Conservation (phyloP, 2,113 vertebrate genomes). For the Brachypodius melanocephalos region DNA sequence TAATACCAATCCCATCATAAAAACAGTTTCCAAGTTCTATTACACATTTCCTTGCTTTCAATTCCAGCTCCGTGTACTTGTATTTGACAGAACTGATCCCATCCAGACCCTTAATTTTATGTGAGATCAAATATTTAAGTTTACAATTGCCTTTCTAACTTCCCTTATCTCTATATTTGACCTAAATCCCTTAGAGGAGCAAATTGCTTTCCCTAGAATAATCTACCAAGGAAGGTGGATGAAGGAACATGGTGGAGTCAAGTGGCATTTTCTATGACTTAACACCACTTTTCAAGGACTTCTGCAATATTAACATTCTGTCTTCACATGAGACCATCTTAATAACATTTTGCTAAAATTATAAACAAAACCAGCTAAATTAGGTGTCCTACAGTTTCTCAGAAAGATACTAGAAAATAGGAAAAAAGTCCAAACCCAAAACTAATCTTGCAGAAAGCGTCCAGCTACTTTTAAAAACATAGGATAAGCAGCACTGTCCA, state of each 20-base stretch:
- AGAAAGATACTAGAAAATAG: background rate
- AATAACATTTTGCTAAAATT: background rate
- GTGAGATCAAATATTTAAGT: background rate
- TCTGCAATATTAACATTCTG: background rate
- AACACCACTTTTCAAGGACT: background rate
- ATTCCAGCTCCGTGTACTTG: background rate
- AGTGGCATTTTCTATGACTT: background rate
- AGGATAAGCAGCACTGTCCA: background rate
- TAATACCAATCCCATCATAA: background rate
- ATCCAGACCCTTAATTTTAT: background rate
- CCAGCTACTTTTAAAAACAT: background rate
- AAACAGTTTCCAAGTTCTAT: background rate
- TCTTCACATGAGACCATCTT: background rate
- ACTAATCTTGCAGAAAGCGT: background rate
- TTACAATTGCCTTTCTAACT: background rate
- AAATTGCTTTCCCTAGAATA: background rate
- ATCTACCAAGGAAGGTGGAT: background rate
- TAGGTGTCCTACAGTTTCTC: background rate
- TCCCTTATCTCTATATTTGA: background rate
- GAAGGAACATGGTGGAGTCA: background rate
- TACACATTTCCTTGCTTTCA: background rate
- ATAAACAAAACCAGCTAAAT: background rate
- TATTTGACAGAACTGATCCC: background rate
- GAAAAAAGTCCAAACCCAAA: background rate
- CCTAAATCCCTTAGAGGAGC: background rate